These are phyloP conservation scores for Vidua chalybeata DNA, from an alignment of 2,113 vertebrate genomes.

Conservation along the genomic window DNA sequence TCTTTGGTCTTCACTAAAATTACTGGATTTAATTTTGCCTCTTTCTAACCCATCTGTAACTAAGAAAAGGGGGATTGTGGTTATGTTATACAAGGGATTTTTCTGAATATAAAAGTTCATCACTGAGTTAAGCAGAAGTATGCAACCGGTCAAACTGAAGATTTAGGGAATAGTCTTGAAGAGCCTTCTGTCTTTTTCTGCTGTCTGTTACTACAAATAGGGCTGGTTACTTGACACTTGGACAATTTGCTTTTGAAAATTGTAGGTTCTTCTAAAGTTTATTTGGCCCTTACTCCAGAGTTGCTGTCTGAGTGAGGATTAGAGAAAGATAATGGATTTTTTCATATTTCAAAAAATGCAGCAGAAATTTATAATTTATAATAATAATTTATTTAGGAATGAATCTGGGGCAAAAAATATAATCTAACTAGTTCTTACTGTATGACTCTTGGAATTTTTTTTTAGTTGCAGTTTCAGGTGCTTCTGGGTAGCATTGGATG, in stretches of 20 bases:
- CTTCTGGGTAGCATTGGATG: neutral
- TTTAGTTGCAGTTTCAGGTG: neutral
- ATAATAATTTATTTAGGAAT: neutral
- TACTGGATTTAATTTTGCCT: neutral
- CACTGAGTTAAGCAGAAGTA: neutral
- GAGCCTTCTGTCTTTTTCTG: neutral
- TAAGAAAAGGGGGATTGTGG: neutral
- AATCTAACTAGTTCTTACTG: neutral
- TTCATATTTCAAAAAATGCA: neutral
- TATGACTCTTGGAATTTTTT: neutral
- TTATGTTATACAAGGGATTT: neutral
- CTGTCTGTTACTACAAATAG: neutral
- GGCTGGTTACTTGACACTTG: neutral
- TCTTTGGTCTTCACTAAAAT: neutral
- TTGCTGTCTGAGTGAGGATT: neutral
- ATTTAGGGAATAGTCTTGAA: neutral
- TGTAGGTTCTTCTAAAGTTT: neutral
- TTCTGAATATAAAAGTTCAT: neutral
- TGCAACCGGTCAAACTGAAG: neutral
- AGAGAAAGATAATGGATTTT: neutral
- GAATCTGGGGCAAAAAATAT: neutral
- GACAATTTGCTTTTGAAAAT: neutral
- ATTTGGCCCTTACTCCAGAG: neutral
- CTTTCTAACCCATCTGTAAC: neutral
- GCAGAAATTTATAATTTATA: neutral